Conservation (phyloP, 2,113 vertebrate genomes). For the Balaeniceps rex region DNA sequence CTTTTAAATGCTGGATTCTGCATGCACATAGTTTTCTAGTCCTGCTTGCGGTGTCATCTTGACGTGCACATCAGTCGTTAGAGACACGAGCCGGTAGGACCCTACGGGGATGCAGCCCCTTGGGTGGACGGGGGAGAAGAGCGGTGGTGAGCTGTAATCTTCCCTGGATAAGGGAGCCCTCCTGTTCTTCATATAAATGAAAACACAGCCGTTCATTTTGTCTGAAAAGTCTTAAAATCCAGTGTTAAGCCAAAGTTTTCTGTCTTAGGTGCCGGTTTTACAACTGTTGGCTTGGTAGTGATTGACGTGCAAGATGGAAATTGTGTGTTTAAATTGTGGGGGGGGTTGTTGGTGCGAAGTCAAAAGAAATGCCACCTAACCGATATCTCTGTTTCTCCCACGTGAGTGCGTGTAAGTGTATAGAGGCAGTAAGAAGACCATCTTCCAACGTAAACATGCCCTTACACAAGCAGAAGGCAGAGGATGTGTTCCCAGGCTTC, state of each 20-base stretch:
- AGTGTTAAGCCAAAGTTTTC: background rate
- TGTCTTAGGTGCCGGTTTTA: background rate
- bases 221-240: background rate
- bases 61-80: accelerated
- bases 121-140: background rate
- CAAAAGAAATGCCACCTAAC: background rate
- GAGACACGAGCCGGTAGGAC: background rate
- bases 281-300: background rate
- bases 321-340: background rate
- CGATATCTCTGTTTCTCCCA: background rate
- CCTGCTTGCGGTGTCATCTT: background rate
- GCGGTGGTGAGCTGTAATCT: background rate
- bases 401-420: background rate
- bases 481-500: background rate
- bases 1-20: background rate
- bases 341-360: background rate
- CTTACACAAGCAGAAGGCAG: background rate
- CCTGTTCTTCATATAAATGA: background rate
- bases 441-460: accelerated
- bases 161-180: background rate
- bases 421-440: background rate
- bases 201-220: background rate
- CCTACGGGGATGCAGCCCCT: accelerated
- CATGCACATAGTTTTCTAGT: accelerated
- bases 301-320: background rate